These are phyloP conservation scores for Frankliniella fusca DNA, from an alignment of 2,888 invertebrate species.

Conservation along the genomic window DNA sequence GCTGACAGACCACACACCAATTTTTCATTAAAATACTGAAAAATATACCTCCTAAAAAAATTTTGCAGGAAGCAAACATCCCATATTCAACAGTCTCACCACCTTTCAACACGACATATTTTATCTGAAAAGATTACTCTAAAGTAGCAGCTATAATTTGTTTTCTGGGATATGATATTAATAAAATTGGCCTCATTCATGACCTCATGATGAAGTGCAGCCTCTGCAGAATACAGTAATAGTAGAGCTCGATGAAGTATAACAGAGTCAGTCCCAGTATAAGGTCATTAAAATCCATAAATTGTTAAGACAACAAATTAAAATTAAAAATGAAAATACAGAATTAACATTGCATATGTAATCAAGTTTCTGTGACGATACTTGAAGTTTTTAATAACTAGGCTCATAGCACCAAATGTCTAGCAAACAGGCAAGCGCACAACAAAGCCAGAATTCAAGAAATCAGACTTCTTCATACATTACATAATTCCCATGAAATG, in stretches of 20 bases:
- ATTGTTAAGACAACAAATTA: neutral
- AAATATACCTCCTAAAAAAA: neutral
- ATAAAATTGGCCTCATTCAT: neutral
- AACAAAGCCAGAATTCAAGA: neutral
- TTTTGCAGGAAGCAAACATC: neutral
- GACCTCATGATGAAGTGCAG: neutral
- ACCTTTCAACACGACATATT: neutral
- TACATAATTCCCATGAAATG: neutral
- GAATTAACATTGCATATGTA: neutral
- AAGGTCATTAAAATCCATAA: neutral
- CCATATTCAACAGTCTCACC: neutral
- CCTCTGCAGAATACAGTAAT: neutral
- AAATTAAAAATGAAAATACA: neutral
- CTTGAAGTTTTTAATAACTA: neutral
- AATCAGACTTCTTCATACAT: constrained; percentile 25
- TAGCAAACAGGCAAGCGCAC: neutral
- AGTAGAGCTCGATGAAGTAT: neutral
- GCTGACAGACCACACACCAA: neutral
- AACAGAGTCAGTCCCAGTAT: constrained; percentile 11
- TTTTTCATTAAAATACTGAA: constrained; percentile 8
- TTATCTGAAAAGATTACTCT: neutral
- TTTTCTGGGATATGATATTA: neutral
- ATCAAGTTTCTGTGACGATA: neutral
- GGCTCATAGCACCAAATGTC: constrained; percentile 14
- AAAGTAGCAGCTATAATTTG: neutral